Evolutionary conservation across 2,113 vertebrate species (phyloP).

Genomic region (mouse (Mus musculus)): GRCm39 chr2:27580001-27580500

Average conservation of each 20-base stretch:
- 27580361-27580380: neutral
- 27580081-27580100: neutral
- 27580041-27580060: neutral
- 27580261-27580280: too few relatives aligned
- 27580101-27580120: neutral
- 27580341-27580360: neutral
- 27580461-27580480: neutral
- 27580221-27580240: neutral
- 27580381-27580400: neutral
- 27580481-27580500: neutral
- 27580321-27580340: neutral
- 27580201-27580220: neutral
- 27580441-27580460: neutral
- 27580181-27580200: too few relatives aligned
- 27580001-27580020: neutral
- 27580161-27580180: neutral
- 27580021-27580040: neutral
- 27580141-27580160: neutral
- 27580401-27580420: neutral
- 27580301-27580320: neutral
- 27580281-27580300: neutral
- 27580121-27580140: too few relatives aligned
- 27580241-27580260: neutral
- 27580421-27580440: neutral
- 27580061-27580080: neutral